Conservation (phyloP, 2,888 invertebrate genomes). For the Drosophila flavopinicola region DNA sequence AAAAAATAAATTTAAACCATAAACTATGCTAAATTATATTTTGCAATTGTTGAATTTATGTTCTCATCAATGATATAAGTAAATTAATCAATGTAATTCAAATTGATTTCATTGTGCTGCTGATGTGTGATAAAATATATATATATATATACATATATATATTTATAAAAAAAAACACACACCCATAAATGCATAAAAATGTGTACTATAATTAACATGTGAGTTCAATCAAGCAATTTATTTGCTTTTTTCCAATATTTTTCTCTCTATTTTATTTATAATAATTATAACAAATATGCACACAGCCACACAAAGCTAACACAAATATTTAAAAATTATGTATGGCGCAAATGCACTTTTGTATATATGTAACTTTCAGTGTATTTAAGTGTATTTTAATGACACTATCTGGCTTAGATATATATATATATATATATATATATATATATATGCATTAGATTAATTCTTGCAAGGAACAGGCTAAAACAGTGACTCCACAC, state of each 20-base stretch:
- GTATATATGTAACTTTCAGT: slow-evolving; percentile 11
- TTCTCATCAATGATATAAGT: slow-evolving; percentile 37
- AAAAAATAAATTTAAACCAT: slow-evolving; percentile 16
- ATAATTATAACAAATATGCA: slow-evolving; percentile 11
- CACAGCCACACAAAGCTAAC: slow-evolving; percentile 8
- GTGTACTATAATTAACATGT: slow-evolving; percentile 73
- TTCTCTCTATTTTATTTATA: slow-evolving; percentile 1
- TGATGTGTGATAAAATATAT: slow-evolving; percentile 44
- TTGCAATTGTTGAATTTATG: slow-evolving; percentile 43
- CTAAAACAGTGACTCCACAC: too few species aligned
- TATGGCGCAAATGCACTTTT: slow-evolving; percentile 20
- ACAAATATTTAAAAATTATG: slow-evolving; percentile 16
- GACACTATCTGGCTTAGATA: slow-evolving; percentile 44
- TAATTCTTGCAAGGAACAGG: too few species aligned
- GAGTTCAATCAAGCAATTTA: slow-evolving; percentile 64
- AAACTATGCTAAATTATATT: slow-evolving; percentile 45
- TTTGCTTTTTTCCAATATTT: slow-evolving; percentile 46
- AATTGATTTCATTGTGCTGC: slow-evolving; percentile 74
- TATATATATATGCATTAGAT: too few species aligned
- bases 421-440: too few species aligned
- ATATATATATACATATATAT: slow-evolving; percentile 10
- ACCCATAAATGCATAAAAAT: slow-evolving; percentile 57
- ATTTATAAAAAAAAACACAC: slow-evolving; percentile 12
- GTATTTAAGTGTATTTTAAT: slow-evolving; percentile 10
- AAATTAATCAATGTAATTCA: slow-evolving; percentile 72